Evolutionary conservation across 1,140 invertebrate genomes (phyloP), one percentile per base, ranked within the genome.

Genomic region (Centruroides vittatus): DNA sequence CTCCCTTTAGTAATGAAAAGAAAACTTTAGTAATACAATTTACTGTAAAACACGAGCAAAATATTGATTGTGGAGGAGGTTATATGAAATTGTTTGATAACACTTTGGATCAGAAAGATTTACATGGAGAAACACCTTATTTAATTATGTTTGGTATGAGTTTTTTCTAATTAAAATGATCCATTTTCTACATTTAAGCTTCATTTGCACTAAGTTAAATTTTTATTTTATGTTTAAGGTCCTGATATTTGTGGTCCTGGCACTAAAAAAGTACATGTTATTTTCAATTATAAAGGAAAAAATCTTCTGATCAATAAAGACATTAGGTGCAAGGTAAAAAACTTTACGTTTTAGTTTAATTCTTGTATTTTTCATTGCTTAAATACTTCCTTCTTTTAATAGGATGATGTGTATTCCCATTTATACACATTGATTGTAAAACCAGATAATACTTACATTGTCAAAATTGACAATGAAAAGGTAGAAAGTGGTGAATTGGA

Each of bases 61-160:
- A 93, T 72, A 99, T 99, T 72, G 97, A 99, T 75, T 99, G 97
- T 71, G 96, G 97, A 60, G 97, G 96, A 73, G 96, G 96, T 58
- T 99, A 99, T 71, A 76, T 94, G 12, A 99, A 99, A 78, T 75
- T 99, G 1, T 97, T 97, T 70, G 84, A 93, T 73, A 93, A 88
- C 73, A 84, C 83, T 46, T 75, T 98, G 35, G 84, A 95, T 36
- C 89, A 89, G 70, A 88, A 86, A 65, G 85, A 93, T 67, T 88
- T 98, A 85, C 92, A 98, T 70, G 94, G 94, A 63, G 96, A 99
- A 69, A 85, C 84, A 23, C 92, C 93, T 4, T 99, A 99, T 73
- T 79, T 86, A 62, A 85, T 99, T 67, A 99, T 99, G 97, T 98
- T 99, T 75, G 95, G 85, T 83, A 77, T 76, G 46, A 55, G 3